These are phyloP conservation scores for Periophthalmodon schlosseri DNA, from an alignment of 2,113 vertebrate species.

Conservation along the genomic window DNA sequence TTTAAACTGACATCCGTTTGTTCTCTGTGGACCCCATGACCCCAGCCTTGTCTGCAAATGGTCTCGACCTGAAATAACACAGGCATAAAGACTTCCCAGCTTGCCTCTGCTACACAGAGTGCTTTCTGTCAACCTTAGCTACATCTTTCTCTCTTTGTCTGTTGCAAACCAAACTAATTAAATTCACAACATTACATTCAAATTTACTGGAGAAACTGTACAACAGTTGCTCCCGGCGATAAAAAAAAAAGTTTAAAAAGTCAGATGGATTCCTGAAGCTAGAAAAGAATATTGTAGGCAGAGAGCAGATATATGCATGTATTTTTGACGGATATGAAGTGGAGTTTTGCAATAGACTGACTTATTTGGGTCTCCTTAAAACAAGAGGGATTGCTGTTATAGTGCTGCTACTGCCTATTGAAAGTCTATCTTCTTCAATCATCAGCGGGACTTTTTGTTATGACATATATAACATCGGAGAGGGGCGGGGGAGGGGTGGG, in stretches of 20 bases:
- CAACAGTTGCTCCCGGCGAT: constrained; percentile 36
- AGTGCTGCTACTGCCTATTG: constrained; percentile 35
- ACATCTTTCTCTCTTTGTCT: not conserved
- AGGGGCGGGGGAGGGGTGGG: constrained; percentile 19
- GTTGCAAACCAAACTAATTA: constrained; percentile 18
- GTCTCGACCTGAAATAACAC: constrained; percentile 2
- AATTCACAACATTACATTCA: constrained; percentile 37
- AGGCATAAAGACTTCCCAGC: constrained; percentile 1
- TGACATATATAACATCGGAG: constrained; percentile 59
- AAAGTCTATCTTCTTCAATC: constrained; percentile 34
- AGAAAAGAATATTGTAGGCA: constrained; percentile 6
- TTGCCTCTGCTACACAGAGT: constrained; percentile 20
- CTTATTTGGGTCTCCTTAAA: constrained; percentile 32
- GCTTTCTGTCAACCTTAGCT: constrained; percentile 11
- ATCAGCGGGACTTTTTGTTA: constrained; percentile 49
- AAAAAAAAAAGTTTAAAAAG: constrained; percentile 28
- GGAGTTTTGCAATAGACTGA: constrained; percentile 22
- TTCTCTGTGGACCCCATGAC: not conserved
- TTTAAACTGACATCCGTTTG: not conserved
- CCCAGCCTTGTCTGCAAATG: constrained; percentile 3
- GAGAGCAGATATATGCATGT: constrained; percentile 21
- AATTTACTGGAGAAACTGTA: constrained; percentile 35
- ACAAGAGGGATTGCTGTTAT: constrained; percentile 31
- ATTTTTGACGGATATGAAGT: constrained; percentile 19
- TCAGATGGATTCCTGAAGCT: constrained; percentile 18